Base-by-base conservation (phyloP, 1,140 invertebrate species). In the Scaptomyza graminum region DNA sequence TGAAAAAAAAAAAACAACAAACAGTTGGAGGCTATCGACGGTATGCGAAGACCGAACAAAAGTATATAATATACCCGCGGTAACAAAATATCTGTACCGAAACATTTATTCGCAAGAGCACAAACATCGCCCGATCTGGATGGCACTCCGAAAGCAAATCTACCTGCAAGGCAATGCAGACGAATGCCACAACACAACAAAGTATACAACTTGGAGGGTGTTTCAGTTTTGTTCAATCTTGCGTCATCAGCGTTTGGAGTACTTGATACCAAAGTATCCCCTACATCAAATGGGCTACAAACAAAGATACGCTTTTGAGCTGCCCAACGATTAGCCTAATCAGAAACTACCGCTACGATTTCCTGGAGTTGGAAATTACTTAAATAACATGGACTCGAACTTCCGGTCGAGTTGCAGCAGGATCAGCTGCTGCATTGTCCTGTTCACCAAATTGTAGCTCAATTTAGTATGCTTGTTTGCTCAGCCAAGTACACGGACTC, bases 401-500 rank as follows among this genome's bases (percentile, higher is more conserved):
- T 39, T 55, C 50, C 59, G 70, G 61, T 62, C 62, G 67, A 80
- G 72, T 50, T 37, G 66, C 72, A 64, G 66, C 72, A 64, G 72
- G 62, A 69, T 25, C 46, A 39, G 22, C 34, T 43, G 22, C 34
- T 43, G 16, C 34, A 62, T 31, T 64, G 62, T 56, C 25, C 57
- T 69, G 34, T 71, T 76, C n/a, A 69, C 63, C 74, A 50, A 84
- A 84, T 84, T 84, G 79, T 69, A 84, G 70, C 80, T 84, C 80
- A 84, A 84, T 84, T 84, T 84, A 66, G n/a, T 79, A 84, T 74
- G 80, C 76, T 84, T 79, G 80, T 83, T 83, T 79, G 80, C 80
- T 52, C 73, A 76, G 54, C 50, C 64, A 61, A 60, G 51, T 34
- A 34, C 31, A 34, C 7, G 31, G 31, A 34, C 7, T 34, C 31